Base-by-base conservation (phyloP, 2,797 vertebrate genomes). In the Eptatretus atami region DNA sequence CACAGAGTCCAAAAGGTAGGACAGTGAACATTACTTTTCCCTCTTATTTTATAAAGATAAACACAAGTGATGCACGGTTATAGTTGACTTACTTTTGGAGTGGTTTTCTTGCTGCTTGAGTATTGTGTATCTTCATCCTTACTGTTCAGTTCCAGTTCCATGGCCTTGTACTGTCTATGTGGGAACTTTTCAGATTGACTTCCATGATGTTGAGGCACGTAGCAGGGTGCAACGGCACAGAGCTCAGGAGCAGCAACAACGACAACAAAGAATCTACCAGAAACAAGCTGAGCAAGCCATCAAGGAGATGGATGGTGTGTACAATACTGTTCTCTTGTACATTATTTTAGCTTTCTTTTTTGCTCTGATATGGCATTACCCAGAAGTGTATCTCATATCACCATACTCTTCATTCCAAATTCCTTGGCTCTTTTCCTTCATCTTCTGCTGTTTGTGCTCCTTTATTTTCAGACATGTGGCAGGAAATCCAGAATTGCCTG, bases 1-100 rank as follows among this genome's bases (percentile, higher is more conserved):
- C 83, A 79, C 66, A 80, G 79, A 67, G 81, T 81, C 63, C 86
- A 87, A 69, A 88, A 93, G 86, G 88, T 90, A 73, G 65, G 66
- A 53, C 15, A 10, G 53, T 60, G 68, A 0, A 15, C 31, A 44
- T 44, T 44, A 44, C 31, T 2, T 4, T 44, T 4, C 6, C 31
- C 31, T 44, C 31, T 44, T 44, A 44, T 8, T 44, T 19, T 19
- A 19, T 19, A 19, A 19, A 19, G 19, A 19, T 19, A 19, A 19
- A 19, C 19, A 19, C 19, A 19, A 19, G n/a, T 19, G 19, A 19
- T 19, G 19, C 19, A 19, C 2, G 31, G 31, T 44, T 44, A 44
- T 8, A 8, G 31, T 44, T 44, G 31, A 44, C 31, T 44, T 44
- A 44, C 31, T 44, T 44, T 8, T 44, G 31, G 31, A 44, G 31